Conservation (phyloP, 2,888 invertebrate genomes). For the Stenolophus ochropezus region DNA sequence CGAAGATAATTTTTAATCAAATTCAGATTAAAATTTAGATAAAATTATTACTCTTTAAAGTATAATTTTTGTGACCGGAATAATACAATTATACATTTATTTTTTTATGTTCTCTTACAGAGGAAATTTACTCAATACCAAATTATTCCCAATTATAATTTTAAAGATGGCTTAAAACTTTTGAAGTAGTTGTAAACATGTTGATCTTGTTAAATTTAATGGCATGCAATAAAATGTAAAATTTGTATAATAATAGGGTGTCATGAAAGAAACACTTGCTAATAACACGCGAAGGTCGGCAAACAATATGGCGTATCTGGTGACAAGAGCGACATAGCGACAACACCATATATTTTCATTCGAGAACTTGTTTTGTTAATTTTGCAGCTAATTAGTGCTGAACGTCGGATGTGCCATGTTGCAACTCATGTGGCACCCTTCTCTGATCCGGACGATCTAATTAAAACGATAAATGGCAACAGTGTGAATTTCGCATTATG, state of each 20-base stretch:
- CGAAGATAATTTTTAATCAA: too few relatives aligned
- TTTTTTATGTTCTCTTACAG: too few relatives aligned
- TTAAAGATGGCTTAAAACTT: too few relatives aligned
- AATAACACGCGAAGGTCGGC: neutral
- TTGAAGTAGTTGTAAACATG: too few relatives aligned
- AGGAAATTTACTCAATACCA: too few relatives aligned
- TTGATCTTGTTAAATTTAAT: too few relatives aligned
- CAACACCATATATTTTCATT: slow-evolving; percentile 36
- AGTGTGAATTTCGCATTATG: slow-evolving; percentile 12
- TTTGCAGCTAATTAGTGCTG: slow-evolving; percentile 11
- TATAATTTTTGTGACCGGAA: too few relatives aligned
- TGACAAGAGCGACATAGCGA: too few relatives aligned
- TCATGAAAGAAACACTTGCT: neutral
- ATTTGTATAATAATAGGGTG: neutral
- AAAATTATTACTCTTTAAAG: too few relatives aligned
- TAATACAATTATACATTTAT: too few relatives aligned
- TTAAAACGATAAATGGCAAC: slow-evolving; percentile 34
- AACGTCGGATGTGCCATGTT: slow-evolving; percentile 3
- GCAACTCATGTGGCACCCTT: neutral
- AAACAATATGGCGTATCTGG: neutral
- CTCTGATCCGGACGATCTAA: slow-evolving; percentile 26
- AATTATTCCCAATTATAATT: too few relatives aligned
- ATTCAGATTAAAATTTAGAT: too few relatives aligned
- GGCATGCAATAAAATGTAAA: neutral
- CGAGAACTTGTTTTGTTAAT: slow-evolving; percentile 41